phyloP scores from a whole-genome alignment of 35 echinoderm and acorn worm species.

The Lytechinus variegatus region DNA sequence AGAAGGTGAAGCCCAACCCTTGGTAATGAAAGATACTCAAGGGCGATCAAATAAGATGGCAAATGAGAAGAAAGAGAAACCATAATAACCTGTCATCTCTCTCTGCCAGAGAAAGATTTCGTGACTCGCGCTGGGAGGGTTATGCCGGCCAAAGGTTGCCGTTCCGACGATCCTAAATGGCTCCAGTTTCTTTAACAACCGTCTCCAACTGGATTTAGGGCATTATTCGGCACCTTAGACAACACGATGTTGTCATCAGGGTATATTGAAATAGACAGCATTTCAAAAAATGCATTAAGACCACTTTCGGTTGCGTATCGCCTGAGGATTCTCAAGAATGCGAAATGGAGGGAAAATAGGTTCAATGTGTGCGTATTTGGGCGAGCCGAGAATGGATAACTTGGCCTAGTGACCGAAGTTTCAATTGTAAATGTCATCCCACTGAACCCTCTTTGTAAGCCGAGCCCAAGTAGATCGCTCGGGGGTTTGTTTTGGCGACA shows the following conservation, averaged over 20 bases:
- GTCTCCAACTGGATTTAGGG: constrained; percentile 50
- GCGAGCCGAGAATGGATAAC: constrained; percentile 38
- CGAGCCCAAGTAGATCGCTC: neutral
- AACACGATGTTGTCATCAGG: constrained; percentile 55
- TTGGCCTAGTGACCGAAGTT: constrained; percentile 52
- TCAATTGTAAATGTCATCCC: constrained; percentile 50
- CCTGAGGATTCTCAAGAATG: constrained; percentile 48
- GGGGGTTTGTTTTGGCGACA: constrained; percentile 52
- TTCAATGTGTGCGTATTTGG: constrained; percentile 55
- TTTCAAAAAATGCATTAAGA: constrained; percentile 49
- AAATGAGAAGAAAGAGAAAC: constrained; percentile 42
- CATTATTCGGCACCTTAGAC: constrained; percentile 49
- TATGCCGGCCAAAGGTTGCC: constrained; percentile 54
- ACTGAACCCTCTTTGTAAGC: constrained; percentile 50
- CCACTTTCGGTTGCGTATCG: constrained; percentile 49
- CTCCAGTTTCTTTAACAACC: constrained; percentile 46
- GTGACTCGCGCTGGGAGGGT: constrained; percentile 41
- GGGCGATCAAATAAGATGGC: constrained; percentile 56
- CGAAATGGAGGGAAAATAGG: constrained; percentile 15
- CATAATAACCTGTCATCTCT: constrained; percentile 33
- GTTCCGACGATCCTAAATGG: constrained; percentile 25
- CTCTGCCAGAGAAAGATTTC: constrained; percentile 36
- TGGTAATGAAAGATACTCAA: constrained; percentile 57
- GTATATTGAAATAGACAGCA: constrained; percentile 42
- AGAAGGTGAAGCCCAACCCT: constrained; percentile 38